Evolutionary conservation across 2,113 vertebrate species (phyloP), one percentile per base, ranked within the genome.

Genomic region (Indicator maculatus): DNA sequence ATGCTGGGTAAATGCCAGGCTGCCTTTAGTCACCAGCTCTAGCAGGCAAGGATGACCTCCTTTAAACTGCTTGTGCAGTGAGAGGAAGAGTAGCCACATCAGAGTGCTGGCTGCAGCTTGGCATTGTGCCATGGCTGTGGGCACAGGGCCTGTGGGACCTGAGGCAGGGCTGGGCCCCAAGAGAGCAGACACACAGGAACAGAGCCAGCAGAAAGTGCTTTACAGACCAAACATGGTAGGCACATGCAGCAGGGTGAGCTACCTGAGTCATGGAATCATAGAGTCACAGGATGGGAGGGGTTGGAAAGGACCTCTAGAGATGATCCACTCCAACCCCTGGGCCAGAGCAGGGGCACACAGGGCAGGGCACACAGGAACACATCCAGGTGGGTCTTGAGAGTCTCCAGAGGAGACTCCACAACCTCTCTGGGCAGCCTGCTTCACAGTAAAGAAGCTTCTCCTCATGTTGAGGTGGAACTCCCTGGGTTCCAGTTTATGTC

Each of bases 1-100:
- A 86, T 23, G 80, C 88, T 95, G 94, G 93, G 94, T 93, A 94
- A 95, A 93, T 93, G 95, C 89, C 96, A 95, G 72, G 85, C 89
- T 90, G 91, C 82, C 60, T 93, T 31, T 31, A 83, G 78, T 83
- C 91, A 83, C 87, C 4, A 12, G 56, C 41, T 52, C 12, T 8
- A 74, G 85, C 1, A 0, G 89, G 59, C 19, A 9, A 85, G 93
- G 75, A 50, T 2, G 1, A 36, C 12, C 79, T 90, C 86, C 66
- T 21, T 47, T 27, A 74, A 45, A 12, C 58, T 45, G 82, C 67
- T 45, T 20, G 19, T 1, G 45, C 4, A 12, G 63, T 0, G 67
- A n/a, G 65, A 21, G 4, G 84, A 53, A 18, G 19, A 27, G 84
- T 2, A 16, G 53, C 64, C 78, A 8, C 72, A 16, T 30, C 9